A percentile compares a stretch with the other conserved stretches of the same genome.
These are phyloP conservation scores for Epinotia brunnichana DNA, from an alignment of 2,888 invertebrate species.

Conservation along the genomic window DNA sequence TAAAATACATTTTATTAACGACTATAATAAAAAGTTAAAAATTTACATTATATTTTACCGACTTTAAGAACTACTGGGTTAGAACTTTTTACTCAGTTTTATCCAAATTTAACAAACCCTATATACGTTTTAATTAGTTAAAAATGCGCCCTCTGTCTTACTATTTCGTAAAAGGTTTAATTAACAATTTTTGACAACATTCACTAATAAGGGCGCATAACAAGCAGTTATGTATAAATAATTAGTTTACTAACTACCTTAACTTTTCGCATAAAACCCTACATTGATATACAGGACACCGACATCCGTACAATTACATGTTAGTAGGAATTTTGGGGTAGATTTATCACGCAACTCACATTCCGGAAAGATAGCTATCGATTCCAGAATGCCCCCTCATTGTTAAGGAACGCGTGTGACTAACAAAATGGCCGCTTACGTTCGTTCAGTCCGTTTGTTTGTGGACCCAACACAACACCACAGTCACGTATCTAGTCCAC, in stretches of 20 bases:
- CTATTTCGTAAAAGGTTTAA: constrained; percentile 14
- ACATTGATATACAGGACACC: constrained; percentile 14
- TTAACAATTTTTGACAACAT: constrained; percentile 38
- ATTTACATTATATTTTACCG: not conserved
- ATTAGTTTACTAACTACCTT: constrained; percentile 26
- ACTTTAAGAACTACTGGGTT: not conserved
- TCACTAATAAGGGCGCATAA: constrained; percentile 36
- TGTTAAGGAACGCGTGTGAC: constrained; percentile 37
- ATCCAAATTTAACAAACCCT: not conserved
- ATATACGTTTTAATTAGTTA: constrained; percentile 8
- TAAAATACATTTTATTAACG: too few species aligned
- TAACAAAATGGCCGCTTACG: constrained; percentile 36
- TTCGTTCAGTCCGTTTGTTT: constrained; percentile 11
- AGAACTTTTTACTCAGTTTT: not conserved
- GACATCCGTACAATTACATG: constrained; percentile 33
- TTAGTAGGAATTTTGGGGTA: constrained; percentile 36
- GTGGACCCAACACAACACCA: constrained; percentile 20
- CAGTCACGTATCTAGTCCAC: constrained; percentile 9
- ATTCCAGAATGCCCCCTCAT: constrained; percentile 33
- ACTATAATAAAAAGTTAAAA: not conserved
- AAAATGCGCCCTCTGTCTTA: not conserved
- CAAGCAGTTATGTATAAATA: constrained; percentile 26
- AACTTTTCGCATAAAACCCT: constrained; percentile 29
- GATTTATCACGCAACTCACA: constrained; percentile 41
- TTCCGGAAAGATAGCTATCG: constrained; percentile 42